Percentiles rank a stretch among this genome's conserved stretches.
phyloP scores from a whole-genome alignment of 2,888 invertebrate genomes.

The Philaethria dido region DNA sequence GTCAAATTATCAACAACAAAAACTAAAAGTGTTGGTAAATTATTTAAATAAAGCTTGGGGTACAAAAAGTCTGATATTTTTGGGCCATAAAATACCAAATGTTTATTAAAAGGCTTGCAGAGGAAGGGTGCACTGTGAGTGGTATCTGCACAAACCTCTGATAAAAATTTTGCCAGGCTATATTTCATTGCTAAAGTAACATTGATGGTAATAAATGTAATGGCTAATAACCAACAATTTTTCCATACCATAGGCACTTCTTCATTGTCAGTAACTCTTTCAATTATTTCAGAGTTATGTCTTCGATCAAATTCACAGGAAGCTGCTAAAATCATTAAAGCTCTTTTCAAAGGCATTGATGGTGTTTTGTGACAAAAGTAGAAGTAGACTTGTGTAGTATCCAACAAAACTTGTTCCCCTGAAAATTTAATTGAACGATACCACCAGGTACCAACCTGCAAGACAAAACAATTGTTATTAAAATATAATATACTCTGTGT shows the following conservation, averaged over 20 bases:
- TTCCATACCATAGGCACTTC: slow-evolving; percentile 93
- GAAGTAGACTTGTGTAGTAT: slow-evolving; percentile 98
- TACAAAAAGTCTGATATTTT: no score
- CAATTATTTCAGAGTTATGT: slow-evolving; percentile 96
- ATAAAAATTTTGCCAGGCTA: no score
- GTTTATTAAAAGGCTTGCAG: no score
- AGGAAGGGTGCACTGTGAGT: no score
- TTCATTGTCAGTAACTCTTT: slow-evolving; percentile 96
- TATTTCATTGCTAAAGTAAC: no score
- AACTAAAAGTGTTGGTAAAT: no score
- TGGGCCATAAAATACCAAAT: no score
- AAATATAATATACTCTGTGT: neutral
- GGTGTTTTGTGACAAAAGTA: slow-evolving; percentile 98
- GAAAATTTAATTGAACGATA: slow-evolving; percentile 98
- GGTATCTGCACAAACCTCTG: no score
- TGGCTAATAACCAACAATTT: no score
- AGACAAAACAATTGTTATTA: neutral
- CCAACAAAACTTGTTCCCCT: slow-evolving; percentile 97
- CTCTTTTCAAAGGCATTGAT: slow-evolving; percentile 96
- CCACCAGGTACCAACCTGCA: slow-evolving; percentile 97
- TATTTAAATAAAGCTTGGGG: no score
- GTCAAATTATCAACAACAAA: no score
- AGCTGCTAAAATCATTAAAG: slow-evolving; percentile 97
- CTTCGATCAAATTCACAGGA: slow-evolving; percentile 98
- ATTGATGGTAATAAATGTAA: no score